phyloP scores from a whole-genome alignment of 2,888 invertebrate species.

The Tachystola acroxantha region DNA sequence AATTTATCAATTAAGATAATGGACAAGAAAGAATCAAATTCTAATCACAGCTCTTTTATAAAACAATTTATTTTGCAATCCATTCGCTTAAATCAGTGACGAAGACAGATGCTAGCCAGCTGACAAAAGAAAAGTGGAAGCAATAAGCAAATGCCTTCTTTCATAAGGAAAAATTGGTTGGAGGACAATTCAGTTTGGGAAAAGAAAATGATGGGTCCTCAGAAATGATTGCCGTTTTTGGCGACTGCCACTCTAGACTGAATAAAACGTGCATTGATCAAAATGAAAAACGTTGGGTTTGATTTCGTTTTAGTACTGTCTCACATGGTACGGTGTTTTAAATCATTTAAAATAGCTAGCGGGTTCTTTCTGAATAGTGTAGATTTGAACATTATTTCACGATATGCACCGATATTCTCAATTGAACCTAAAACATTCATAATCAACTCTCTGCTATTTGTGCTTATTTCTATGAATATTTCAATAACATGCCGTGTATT shows the following conservation, averaged over 20 bases:
- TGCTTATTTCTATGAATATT: too few species aligned
- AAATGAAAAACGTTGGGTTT: slow-evolving; percentile 5
- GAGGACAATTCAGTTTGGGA: slow-evolving; percentile 52
- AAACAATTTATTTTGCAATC: slow-evolving; percentile 35
- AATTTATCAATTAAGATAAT: too few species aligned
- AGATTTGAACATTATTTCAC: too few species aligned
- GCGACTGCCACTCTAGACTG: slow-evolving; percentile 22
- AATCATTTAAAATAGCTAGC: too few species aligned
- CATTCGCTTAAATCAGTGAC: slow-evolving; percentile 42
- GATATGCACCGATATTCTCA: too few species aligned
- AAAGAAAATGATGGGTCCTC: slow-evolving; percentile 42
- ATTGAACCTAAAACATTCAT: too few species aligned
- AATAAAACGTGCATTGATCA: slow-evolving; percentile 27
- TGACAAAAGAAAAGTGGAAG: slow-evolving; percentile 59
- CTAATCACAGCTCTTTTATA: slow-evolving; percentile 12
- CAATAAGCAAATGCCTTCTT: slow-evolving; percentile 70
- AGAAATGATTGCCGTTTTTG: slow-evolving; percentile 45
- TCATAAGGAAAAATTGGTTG: slow-evolving; percentile 69
- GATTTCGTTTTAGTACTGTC: slow-evolving; percentile 2
- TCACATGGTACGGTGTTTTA: too few species aligned
- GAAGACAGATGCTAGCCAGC: slow-evolving; percentile 46
- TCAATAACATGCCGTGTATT: too few species aligned
- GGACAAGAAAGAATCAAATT: too few species aligned
- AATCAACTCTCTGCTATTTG: too few species aligned
- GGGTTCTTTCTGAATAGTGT: too few species aligned